These are phyloP conservation scores for Lysandra coridon DNA, from an alignment of 2,888 invertebrate genomes.

Conservation along the genomic window DNA sequence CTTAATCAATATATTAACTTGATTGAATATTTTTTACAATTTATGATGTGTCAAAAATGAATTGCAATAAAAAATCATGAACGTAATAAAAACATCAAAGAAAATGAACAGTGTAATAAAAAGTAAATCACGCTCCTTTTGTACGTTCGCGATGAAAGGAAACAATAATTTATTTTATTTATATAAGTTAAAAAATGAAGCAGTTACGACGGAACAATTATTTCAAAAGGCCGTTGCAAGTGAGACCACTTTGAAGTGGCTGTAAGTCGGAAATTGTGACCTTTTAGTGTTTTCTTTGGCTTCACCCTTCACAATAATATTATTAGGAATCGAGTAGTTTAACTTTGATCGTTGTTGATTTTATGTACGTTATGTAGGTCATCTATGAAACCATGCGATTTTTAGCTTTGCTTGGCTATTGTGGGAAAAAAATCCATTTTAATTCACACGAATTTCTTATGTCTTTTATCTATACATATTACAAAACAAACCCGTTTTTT, in stretches of 20 bases:
- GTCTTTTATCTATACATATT: no score
- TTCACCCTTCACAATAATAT: not conserved
- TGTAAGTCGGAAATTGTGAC: constrained; percentile 18
- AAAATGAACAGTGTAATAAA: not conserved
- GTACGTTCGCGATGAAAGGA: constrained; percentile 17
- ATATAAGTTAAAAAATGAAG: constrained; percentile 17
- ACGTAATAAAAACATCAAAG: not conserved
- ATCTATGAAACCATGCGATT: not conserved
- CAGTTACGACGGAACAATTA: constrained; percentile 2
- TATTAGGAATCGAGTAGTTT: not conserved
- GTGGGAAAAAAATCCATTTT: no score
- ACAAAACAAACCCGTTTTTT: no score
- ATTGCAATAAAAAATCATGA: not conserved
- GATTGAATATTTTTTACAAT: no score
- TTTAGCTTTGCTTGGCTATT: no score
- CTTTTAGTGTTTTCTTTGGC: constrained; percentile 17
- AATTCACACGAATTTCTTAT: no score
- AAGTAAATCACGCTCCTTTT: constrained; percentile 8
- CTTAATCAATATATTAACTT: no score
- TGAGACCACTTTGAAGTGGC: constrained; percentile 18
- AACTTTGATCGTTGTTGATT: not conserved
- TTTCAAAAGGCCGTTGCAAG: constrained; percentile 14
- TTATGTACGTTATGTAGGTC: not conserved
- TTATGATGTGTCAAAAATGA: not conserved
- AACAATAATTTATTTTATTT: constrained; percentile 19